Percentiles rank a stretch among this genome's conserved stretches.
phyloP scores from a whole-genome alignment of 2,113 vertebrate species.

The Fulica atra region DNA sequence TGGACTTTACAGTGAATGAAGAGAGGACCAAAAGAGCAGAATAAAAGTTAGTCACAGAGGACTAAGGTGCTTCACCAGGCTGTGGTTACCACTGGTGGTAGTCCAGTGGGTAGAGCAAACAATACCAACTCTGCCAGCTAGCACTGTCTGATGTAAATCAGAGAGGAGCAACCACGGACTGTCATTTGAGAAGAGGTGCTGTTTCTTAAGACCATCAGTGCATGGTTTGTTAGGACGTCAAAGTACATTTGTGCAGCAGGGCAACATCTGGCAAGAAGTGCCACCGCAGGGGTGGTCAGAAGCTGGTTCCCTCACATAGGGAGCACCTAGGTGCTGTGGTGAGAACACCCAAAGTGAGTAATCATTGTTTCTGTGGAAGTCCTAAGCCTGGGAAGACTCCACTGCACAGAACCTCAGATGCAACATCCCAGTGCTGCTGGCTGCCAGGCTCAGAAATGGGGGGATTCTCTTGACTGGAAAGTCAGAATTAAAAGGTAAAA shows the following conservation, averaged over 20 bases:
- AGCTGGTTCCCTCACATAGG: not conserved
- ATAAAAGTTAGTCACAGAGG: not conserved
- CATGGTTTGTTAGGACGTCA: not conserved
- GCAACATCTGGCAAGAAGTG: not conserved
- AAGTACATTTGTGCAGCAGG: not conserved
- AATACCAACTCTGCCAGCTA: not conserved
- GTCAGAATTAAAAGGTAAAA: constrained; percentile 22
- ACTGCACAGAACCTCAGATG: not conserved
- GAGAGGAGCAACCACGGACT: not conserved
- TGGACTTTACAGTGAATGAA: not conserved
- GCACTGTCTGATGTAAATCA: not conserved
- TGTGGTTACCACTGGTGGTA: not conserved
- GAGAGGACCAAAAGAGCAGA: not conserved
- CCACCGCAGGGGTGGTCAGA: not conserved
- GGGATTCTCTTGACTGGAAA: not conserved
- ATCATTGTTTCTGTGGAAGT: not conserved
- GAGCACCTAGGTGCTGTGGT: not conserved
- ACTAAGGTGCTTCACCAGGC: not conserved
- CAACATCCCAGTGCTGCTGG: constrained; percentile 16
- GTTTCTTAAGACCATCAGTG: not conserved
- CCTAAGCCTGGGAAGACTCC: not conserved
- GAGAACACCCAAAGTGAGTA: not conserved
- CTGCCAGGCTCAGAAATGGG: not conserved
- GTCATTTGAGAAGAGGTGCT: not conserved
- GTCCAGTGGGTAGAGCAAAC: not conserved